These are phyloP conservation scores for Probosciger aterrimus DNA, from an alignment of 2,113 vertebrate genomes.

Conservation along the genomic window DNA sequence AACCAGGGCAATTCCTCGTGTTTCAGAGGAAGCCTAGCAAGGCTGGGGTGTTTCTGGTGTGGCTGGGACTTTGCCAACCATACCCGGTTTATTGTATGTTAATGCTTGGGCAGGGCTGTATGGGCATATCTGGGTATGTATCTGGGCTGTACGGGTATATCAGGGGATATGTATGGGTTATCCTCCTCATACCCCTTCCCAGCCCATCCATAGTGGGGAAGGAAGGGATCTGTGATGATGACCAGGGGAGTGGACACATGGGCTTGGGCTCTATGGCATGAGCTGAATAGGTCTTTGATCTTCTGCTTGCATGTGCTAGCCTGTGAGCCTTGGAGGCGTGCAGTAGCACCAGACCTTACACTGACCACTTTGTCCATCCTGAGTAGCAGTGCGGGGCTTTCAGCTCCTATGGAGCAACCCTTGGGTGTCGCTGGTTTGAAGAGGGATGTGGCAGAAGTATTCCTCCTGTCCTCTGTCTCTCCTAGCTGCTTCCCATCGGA, in stretches of 20 bases:
- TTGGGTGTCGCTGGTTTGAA: background rate
- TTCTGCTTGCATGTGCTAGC: background rate
- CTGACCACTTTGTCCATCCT: background rate
- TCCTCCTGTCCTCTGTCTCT: background rate
- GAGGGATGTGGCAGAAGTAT: background rate
- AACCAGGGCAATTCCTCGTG: background rate
- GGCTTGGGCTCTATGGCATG: fast-evolving
- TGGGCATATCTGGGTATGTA: background rate
- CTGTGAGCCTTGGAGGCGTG: background rate
- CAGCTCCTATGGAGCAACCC: background rate
- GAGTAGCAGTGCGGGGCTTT: background rate
- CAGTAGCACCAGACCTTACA: background rate
- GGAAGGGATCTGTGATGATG: background rate
- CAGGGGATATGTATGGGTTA: background rate
- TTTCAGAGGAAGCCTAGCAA: background rate
- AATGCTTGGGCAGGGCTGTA: background rate
- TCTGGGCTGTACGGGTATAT: background rate
- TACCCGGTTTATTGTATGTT: background rate
- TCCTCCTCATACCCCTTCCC: background rate
- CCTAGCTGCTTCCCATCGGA: background rate
- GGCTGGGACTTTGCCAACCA: background rate
- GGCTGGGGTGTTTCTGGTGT: background rate
- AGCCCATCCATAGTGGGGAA: fast-evolving
- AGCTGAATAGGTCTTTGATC: background rate
- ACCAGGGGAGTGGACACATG: background rate